Evolutionary conservation across 1,140 invertebrate species (phyloP).

Genomic region (Aphidius gifuensis): DNA sequence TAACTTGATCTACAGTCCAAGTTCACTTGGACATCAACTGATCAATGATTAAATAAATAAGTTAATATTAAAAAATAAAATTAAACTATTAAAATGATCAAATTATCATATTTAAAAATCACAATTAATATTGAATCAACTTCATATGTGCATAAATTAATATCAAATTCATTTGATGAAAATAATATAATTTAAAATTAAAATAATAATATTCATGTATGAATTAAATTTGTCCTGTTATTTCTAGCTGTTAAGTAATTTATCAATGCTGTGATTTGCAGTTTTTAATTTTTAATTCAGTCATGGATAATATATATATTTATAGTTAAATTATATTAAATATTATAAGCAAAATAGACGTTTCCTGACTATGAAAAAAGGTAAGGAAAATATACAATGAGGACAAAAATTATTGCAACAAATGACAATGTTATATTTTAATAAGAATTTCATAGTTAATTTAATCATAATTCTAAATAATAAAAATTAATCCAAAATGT

Average conservation of each 20-base stretch:
- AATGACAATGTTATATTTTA: conserved; percentile 26
- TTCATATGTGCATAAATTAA: conserved; percentile 19
- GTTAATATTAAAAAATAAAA: too few species aligned
- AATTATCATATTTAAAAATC: conserved; percentile 29
- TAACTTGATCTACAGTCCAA: too few species aligned
- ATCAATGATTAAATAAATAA: too few species aligned
- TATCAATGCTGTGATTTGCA: conserved; percentile 37
- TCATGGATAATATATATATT: conserved; percentile 21
- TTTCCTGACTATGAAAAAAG: conserved; percentile 19
- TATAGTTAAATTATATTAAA: neutral
- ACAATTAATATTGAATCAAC: neutral
- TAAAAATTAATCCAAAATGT: conserved; percentile 18
- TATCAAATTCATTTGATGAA: conserved; percentile 6
- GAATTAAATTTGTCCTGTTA: conserved; percentile 4
- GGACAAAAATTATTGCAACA: conserved; percentile 24
- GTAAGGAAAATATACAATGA: neutral
- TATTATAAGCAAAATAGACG: neutral
- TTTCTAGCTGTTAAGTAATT: conserved; percentile 39
- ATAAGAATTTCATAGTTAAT: conserved; percentile 20
- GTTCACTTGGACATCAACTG: too few species aligned
- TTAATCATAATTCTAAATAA: conserved; percentile 18
- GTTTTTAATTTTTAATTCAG: conserved; percentile 24
- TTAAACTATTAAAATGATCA: too few species aligned
- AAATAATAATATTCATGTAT: neutral
- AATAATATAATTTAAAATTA: neutral